Percentiles rank a stretch among this genome's conserved stretches.
Evolutionary conservation across 2,797 vertebrate species (phyloP).

Genomic region (Myotis daubentonii): DNA sequence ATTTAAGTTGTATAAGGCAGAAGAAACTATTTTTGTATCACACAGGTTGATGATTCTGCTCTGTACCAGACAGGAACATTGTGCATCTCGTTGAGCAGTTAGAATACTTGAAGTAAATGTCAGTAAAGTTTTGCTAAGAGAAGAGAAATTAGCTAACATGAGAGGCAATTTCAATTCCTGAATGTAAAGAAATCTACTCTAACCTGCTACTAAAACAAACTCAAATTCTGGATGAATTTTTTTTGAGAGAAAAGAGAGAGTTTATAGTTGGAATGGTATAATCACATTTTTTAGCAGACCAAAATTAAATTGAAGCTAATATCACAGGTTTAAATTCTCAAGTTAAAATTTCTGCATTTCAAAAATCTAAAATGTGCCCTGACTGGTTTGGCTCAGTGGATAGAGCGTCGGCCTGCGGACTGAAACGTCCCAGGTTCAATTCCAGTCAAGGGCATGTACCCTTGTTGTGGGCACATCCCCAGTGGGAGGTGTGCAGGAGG

Average conservation of each 20-base stretch:
- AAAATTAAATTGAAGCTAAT: slow-evolving; percentile 11
- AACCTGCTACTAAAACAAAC: background rate
- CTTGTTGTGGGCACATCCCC: no score
- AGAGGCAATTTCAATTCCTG: slow-evolving; percentile 19
- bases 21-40: background rate
- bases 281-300: background rate
- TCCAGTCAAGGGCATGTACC: no score
- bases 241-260: slow-evolving; percentile 7
- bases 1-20: background rate
- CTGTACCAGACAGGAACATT: slow-evolving; percentile 36
- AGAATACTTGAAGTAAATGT: background rate
- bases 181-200: background rate
- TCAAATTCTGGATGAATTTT: background rate
- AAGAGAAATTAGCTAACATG: slow-evolving; percentile 26
- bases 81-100: background rate
- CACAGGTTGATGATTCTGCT: background rate
- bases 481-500: no score
- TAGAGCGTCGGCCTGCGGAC: no score
- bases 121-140: slow-evolving; percentile 15
- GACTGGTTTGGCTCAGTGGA: no score
- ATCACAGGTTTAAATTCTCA: slow-evolving; percentile 1
- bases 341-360: slow-evolving; percentile 26
- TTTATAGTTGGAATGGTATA: background rate
- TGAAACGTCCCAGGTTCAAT: no score
- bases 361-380: background rate